Evolutionary conservation across 2,113 vertebrate species (phyloP), one percentile per base, ranked within the genome.

Genomic region (Ailuropoda melanoleuca): DNA sequence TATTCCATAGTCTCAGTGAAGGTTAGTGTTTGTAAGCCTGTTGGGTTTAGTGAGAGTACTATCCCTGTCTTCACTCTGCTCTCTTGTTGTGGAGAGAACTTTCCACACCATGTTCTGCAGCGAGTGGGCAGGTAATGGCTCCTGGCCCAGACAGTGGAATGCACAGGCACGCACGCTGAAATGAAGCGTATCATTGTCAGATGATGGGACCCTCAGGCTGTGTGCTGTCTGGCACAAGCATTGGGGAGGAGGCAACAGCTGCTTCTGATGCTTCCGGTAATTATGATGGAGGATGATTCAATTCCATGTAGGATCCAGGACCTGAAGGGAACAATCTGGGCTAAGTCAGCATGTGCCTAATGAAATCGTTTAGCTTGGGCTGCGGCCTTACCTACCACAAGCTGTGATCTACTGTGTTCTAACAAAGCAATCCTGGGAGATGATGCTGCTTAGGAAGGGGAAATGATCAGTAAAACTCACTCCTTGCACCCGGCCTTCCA

Each of bases 271-370:
- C 96, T 89, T 88, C 75, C 6, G 46, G 91, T 94, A 97, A 96
- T 97, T 93, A 97, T 81, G n/a, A 97, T 53, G 87, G 72, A 96
- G 85, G 95, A 93, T 97, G 90, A 95, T 95, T 97, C 93, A 86
- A 90, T 90, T 97, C 88, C 34, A 1, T 17, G 11, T 46, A 88
- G 93, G 86, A 95, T 96, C 97, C 80, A 92, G 90, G 93, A 97
- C 92, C 97, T 4, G 43, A 97, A 98, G 97, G 89, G 95, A 97
- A 81, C 96, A 91, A 96, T 56, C 81, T 97, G 81, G 55, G 55
- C 62, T 92, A 97, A 98, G 87, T 56, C 56, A 97, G 80, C 92
- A 93, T 93, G 97, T 83, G 88, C n/a, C 46, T 94, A 97, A 97
- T 97, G 93, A 96, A 97, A 97, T 85, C 46, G 17, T 97, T 97